Evolutionary conservation across 2,888 invertebrate genomes (phyloP).

Genomic region (Papilio demoleus): DNA sequence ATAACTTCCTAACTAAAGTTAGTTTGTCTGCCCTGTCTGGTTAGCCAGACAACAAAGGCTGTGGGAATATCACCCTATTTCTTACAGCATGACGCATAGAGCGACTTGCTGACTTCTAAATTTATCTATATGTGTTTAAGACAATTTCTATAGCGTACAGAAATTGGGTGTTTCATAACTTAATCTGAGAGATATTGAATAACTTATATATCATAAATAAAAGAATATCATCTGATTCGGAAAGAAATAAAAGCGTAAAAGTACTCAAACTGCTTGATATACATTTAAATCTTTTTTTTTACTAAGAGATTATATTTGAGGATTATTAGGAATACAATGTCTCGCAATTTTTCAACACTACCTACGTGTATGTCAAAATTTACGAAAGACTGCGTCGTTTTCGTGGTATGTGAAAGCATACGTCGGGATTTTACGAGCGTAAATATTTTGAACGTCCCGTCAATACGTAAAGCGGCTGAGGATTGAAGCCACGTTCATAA

Average conservation of each 20-base stretch:
- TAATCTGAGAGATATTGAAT: too few relatives aligned
- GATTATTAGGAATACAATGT: too few relatives aligned
- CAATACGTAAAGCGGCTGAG: slow-evolving; percentile 22
- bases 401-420: not conserved
- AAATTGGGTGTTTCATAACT: too few relatives aligned
- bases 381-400: slow-evolving; percentile 1
- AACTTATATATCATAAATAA: too few relatives aligned
- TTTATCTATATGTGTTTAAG: not conserved
- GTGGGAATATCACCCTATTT: slow-evolving; percentile 10
- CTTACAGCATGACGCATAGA: slow-evolving; percentile 18
- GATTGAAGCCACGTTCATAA: slow-evolving; percentile 10
- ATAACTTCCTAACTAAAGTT: slow-evolving; percentile 27
- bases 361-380: too few relatives aligned
- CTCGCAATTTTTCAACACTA: too few relatives aligned
- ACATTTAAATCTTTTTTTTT: too few relatives aligned
- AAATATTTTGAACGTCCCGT: slow-evolving; percentile 22
- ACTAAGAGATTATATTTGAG: too few relatives aligned
- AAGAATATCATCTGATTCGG: too few relatives aligned
- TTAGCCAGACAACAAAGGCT: slow-evolving; percentile 36
- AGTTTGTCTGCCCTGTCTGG: slow-evolving; percentile 19
- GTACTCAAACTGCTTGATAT: too few relatives aligned
- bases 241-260: too few relatives aligned
- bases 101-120: not conserved
- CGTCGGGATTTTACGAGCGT: slow-evolving; percentile 16
- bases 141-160: too few relatives aligned